phyloP scores from a whole-genome alignment of 2,797 vertebrate genomes.

The Erpetoichthys calabaricus region DNA sequence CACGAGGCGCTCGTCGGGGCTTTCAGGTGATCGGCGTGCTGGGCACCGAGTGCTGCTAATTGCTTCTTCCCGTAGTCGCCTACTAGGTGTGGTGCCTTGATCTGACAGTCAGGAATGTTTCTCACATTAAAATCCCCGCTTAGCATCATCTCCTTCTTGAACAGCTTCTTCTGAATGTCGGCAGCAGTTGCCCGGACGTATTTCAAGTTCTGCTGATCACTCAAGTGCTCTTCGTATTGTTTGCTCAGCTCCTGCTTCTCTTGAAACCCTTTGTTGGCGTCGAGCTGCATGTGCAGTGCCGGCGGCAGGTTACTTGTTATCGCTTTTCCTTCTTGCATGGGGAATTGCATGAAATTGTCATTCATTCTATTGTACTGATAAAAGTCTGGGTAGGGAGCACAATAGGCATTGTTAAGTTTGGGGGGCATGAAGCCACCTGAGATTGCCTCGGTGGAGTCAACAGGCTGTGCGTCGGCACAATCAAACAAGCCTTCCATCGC shows the following conservation, averaged over 20 bases:
- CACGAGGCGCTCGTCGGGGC: conserved; percentile 37
- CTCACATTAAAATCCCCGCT: conserved; percentile 45
- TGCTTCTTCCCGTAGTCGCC: conserved; percentile 45
- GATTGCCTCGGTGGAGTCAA: conserved; percentile 20
- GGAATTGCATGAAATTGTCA: conserved; percentile 36
- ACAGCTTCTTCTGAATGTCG: conserved; percentile 41
- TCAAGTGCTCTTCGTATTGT: conserved; percentile 45
- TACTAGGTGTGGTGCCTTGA: conserved; percentile 41
- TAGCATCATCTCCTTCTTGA: conserved; percentile 47
- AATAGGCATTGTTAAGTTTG: conserved; percentile 22
- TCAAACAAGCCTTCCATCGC: conserved; percentile 42
- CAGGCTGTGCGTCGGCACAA: conserved; percentile 35
- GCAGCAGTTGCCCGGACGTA: conserved; percentile 38
- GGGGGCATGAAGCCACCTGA: conserved; percentile 23
- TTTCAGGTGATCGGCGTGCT: conserved; percentile 49
- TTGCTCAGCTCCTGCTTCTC: conserved; percentile 47
- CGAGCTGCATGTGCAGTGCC: conserved; percentile 41
- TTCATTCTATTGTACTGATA: conserved; percentile 38
- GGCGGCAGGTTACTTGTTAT: conserved; percentile 49
- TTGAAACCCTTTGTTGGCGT: conserved; percentile 46
- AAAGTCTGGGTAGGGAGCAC: conserved; percentile 41
- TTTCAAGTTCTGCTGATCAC: conserved; percentile 50
- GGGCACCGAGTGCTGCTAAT: conserved; percentile 36
- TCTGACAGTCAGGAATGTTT: conserved; percentile 36
- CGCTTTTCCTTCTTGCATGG: conserved; percentile 54